A percentile compares a stretch with the other conserved stretches of the same genome.
These are phyloP conservation scores for Mellivora capensis DNA, from an alignment of 2,113 vertebrate species.

Conservation along the genomic window DNA sequence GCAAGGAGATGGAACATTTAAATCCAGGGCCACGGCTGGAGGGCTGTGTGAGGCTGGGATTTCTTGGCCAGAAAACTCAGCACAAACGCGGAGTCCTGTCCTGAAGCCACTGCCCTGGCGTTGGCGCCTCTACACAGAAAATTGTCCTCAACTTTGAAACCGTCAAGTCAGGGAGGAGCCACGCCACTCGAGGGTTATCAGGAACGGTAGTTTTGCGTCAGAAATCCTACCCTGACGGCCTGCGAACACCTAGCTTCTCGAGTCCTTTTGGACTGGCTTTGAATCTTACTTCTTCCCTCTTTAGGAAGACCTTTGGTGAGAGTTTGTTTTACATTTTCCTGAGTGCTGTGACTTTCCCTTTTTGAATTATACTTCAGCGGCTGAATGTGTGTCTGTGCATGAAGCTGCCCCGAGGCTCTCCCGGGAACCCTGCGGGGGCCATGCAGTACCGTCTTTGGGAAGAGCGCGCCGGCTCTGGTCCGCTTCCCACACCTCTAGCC, in stretches of 20 bases:
- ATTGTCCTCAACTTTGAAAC: background rate
- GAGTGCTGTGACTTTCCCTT: background rate
- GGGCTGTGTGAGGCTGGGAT: background rate
- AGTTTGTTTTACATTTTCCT: background rate
- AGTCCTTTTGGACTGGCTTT: too few species aligned
- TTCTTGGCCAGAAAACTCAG: background rate
- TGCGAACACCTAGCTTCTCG: background rate
- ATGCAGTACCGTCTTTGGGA: background rate
- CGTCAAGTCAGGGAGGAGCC: background rate
- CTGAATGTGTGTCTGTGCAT: too few species aligned
- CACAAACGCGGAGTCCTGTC: background rate
- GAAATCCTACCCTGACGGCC: fast-evolving
- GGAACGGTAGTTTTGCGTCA: background rate
- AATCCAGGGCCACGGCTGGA: too few species aligned
- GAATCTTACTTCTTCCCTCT: background rate
- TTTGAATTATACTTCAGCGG: background rate
- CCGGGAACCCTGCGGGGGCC: background rate
- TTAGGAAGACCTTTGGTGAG: background rate
- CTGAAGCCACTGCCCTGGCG: background rate
- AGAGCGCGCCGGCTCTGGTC: background rate
- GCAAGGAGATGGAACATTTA: too few species aligned
- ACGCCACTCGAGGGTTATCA: fast-evolving
- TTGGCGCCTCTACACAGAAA: background rate
- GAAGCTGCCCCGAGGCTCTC: background rate
- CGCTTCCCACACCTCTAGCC: background rate